These are phyloP conservation scores for Camponotus pennsylvanicus DNA, from an alignment of 1,140 invertebrate species.

Conservation along the genomic window DNA sequence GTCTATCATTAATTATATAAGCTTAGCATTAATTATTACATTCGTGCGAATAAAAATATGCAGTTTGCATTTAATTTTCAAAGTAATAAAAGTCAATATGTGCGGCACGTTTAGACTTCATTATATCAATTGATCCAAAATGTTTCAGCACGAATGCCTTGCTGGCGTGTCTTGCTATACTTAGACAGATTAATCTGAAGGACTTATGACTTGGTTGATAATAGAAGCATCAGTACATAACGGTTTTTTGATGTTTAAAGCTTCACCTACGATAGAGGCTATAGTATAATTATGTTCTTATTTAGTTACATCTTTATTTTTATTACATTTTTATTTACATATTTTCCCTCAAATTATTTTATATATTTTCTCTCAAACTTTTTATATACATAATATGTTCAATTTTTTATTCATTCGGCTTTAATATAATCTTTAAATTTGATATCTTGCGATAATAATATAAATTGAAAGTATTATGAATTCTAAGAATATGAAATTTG, in stretches of 20 bases:
- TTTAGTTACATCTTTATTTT: background rate
- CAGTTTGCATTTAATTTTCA: background rate
- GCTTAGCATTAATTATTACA: background rate
- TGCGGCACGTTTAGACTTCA: constrained; percentile 36
- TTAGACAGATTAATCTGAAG: constrained; percentile 31
- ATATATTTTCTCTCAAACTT: too few relatives aligned
- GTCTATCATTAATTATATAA: background rate
- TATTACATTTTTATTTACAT: too few relatives aligned
- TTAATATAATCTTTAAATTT: too few relatives aligned
- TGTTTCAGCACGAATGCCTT: constrained; percentile 4
- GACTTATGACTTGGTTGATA: background rate
- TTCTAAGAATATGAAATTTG: too few relatives aligned
- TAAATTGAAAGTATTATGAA: too few relatives aligned
- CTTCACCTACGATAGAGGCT: background rate
- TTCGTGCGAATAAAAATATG: background rate
- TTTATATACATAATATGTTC: too few relatives aligned
- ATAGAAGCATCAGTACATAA: background rate
- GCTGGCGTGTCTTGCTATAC: constrained; percentile 1
- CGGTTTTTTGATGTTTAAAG: background rate
- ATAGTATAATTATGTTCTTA: background rate
- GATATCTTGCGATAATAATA: too few relatives aligned
- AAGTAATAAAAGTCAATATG: constrained; percentile 33
- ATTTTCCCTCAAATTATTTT: background rate
- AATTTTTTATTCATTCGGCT: too few relatives aligned
- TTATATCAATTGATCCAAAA: constrained; percentile 55